Base-by-base conservation (phyloP, 1,140 invertebrate genomes). In the Neuroterus valhalla region DNA sequence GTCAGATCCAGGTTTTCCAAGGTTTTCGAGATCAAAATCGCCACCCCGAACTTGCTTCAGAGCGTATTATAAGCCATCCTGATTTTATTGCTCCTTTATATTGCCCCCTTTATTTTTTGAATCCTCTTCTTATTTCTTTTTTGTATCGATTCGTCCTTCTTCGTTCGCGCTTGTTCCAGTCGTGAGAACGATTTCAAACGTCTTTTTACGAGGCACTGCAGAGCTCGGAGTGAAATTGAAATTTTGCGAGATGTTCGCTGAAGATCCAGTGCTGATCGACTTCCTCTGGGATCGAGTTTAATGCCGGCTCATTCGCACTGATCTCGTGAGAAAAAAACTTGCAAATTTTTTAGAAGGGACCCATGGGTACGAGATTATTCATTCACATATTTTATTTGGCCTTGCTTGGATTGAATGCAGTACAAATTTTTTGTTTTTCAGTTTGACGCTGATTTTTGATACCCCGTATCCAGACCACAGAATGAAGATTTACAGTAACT, bases 51-150 rank as follows among this genome's bases (percentile, higher is more conserved):
- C 21, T 62, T 11, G 52, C 23, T 62, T 62, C 14, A 26, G 52
- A 62, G 12, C 21, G 23, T 62, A 62, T 62, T 62, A 23, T 21
- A 14, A 62, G 23, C 26, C 52, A 31, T 14, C 23, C 12, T 62
- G 72, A 75, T 78, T 78, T 74, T 78, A 78, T 74, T 74, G 70
- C 66, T 52, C 70, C 68, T 74, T 78, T 78, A 52, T 68, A 68
- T 71, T 69, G 55, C 62, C 31, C 44, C 43, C 48, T 71, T 31
- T 50, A 66, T 66, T 72, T 62, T 72, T 52, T 17, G 15, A 44
- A 3, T 72, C 44, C 50, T 52, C 43, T 62, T 62, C 15, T 62
- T 31, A 15, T 15, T 31, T 12, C 12, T 15, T 66, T 45, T 72
- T 70, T 70, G 31, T 42, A 62, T 50, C 45, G 66, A 72, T 66